A percentile compares a stretch with the other conserved stretches of the same genome.
phyloP scores from a whole-genome alignment of 2,113 vertebrate species.

The Corvus cornix region DNA sequence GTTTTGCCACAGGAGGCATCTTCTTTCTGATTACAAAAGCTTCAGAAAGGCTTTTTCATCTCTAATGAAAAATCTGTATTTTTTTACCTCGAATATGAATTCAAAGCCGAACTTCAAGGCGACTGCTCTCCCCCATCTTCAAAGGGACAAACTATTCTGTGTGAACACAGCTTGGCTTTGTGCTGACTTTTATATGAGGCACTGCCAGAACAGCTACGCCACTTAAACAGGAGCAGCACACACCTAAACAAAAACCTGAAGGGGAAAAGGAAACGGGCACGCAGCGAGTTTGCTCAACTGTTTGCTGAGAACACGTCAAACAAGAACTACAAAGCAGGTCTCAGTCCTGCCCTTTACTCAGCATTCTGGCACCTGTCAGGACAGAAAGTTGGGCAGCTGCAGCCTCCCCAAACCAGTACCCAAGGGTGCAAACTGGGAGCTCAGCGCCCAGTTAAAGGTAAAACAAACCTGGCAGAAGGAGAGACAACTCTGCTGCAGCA shows the following conservation, averaged over 20 bases:
- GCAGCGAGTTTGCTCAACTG: not conserved
- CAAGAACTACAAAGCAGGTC: not conserved
- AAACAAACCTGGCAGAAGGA: not conserved
- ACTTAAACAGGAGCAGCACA: not conserved
- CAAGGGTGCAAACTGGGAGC: not conserved
- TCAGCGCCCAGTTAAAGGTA: not conserved
- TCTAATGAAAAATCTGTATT: not conserved
- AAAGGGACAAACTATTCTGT: not conserved
- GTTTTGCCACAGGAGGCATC: not conserved
- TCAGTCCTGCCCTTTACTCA: not conserved
- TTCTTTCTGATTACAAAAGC: not conserved
- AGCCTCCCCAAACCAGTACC: not conserved
- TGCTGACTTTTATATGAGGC: not conserved
- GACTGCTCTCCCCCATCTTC: not conserved
- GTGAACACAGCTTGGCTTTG: not conserved
- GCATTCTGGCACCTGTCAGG: not conserved
- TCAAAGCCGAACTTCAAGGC: not conserved
- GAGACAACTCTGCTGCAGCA: not conserved
- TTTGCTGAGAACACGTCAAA: not conserved
- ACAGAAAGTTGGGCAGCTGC: not conserved
- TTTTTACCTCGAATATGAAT: not conserved
- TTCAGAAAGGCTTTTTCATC: not conserved
- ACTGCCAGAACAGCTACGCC: not conserved
- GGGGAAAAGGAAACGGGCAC: not conserved
- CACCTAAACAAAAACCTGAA: not conserved